Conservation (phyloP, 2,888 invertebrate species). For the Papilio protenor region DNA sequence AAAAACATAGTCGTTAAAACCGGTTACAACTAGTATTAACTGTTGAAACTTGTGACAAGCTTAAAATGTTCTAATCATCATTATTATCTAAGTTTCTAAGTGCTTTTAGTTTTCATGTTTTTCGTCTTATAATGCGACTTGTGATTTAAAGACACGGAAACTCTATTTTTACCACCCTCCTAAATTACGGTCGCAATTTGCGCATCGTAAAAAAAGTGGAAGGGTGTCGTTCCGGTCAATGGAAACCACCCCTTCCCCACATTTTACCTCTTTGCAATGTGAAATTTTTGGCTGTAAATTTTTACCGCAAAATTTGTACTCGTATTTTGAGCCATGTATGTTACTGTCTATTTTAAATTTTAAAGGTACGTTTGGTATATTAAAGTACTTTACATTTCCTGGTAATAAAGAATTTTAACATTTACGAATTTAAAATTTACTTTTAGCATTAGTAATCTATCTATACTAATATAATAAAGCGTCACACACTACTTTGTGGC, state of each 20-base stretch:
- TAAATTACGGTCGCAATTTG: neutral
- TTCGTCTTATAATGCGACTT: neutral
- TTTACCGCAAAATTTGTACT: neutral
- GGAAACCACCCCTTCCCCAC: slow-evolving; percentile 1
- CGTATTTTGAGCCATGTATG: neutral
- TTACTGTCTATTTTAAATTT: neutral
- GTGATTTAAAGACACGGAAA: neutral
- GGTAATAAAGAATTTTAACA: too few species aligned
- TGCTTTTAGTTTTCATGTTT: neutral
- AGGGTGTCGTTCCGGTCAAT: slow-evolving; percentile 8
- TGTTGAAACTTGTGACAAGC: neutral
- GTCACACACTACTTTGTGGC: too few species aligned
- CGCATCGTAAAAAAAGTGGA: neutral
- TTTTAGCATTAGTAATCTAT: too few species aligned
- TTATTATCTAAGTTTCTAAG: neutral
- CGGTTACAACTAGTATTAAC: neutral
- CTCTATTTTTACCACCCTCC: neutral
- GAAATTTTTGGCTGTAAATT: neutral
- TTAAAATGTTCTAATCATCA: neutral
- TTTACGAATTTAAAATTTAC: neutral
- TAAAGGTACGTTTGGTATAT: neutral
- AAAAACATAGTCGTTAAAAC: neutral
- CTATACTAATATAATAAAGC: too few species aligned
- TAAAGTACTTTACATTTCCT: neutral
- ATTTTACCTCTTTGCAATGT: slow-evolving; percentile 1